Base-by-base conservation (phyloP, 2,888 invertebrate species). In the Andrena marginata region DNA sequence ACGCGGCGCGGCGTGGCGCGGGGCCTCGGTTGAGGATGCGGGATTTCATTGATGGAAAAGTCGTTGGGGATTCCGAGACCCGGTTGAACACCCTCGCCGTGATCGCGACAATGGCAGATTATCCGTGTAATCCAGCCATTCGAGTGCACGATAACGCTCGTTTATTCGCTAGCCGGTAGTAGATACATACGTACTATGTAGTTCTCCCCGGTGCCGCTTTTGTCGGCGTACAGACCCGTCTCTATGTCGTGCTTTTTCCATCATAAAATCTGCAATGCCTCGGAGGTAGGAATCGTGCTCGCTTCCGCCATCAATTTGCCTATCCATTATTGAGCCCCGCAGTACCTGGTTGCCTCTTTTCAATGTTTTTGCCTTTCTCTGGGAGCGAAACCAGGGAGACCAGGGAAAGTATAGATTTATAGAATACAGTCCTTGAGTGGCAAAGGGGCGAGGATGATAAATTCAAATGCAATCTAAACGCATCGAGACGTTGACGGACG, bases 401-500 rank as follows among this genome's bases (percentile, higher is more conserved):
- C 2, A 35, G 42, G 1, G 13, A 42, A 42, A 42, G 4, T 1
- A 42, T 42, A 16, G 42, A 42, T 42, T 42, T 16, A 16, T 42
- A 5, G 16, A 42, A 5, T 42, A 42, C 1, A 16, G 42, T 16
- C 16, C 1, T 42, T 16, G 16, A 42, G 42, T 42, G 42, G 42
- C 42, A 3, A 42, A 3, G 13, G 13, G 42, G 13, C 42, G 42
- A 13, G 20, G 4, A 70, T 71, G 75, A 76, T 76, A 70, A 72
- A 72, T 42, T 77, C 42, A 60, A 68, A 77, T 62, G 62, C 54
- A 77, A 70, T 79, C 64, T 64, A 59, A 78, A 64, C 56, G 42
- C 42, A 33, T 65, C n/a, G 5, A 54, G 63, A 63, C 54, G 35
- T 69, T 78, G 79, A 78, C 35, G 69, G 69, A 78, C 79, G 49